A percentile compares a stretch with the other conserved stretches of the same genome.
Evolutionary conservation across 1,140 invertebrate species (phyloP).

Genomic region (Eupristina koningsbergeri): DNA sequence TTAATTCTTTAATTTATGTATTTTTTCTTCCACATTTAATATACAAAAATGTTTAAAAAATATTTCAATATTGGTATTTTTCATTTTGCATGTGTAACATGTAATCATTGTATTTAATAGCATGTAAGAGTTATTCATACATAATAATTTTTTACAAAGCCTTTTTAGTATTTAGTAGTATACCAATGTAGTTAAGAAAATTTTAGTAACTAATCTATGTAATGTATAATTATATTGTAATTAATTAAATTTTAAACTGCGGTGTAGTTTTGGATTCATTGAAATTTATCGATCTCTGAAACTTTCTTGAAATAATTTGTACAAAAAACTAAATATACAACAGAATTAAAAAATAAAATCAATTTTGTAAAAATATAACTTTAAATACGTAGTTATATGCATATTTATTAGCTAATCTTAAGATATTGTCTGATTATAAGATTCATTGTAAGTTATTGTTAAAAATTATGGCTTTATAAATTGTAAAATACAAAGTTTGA

Average conservation of each 20-base stretch:
- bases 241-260: neutral
- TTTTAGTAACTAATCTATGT: neutral
- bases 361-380: neutral
- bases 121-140: neutral
- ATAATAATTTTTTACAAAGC: neutral
- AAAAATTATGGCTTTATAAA: neutral
- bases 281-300: neutral
- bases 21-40: too few species aligned
- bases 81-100: neutral
- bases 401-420: neutral
- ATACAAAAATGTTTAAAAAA: neutral
- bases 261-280: neutral
- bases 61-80: neutral
- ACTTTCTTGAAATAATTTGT: neutral
- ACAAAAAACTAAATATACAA: neutral
- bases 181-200: neutral
- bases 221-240: neutral
- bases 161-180: neutral
- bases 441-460: neutral
- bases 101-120: neutral
- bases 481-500: neutral
- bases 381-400: neutral
- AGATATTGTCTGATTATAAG: neutral
- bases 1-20: too few species aligned
- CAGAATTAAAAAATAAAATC: neutral